Conservation (phyloP, 2,797 vertebrate species). For the Australoheros facetus region DNA sequence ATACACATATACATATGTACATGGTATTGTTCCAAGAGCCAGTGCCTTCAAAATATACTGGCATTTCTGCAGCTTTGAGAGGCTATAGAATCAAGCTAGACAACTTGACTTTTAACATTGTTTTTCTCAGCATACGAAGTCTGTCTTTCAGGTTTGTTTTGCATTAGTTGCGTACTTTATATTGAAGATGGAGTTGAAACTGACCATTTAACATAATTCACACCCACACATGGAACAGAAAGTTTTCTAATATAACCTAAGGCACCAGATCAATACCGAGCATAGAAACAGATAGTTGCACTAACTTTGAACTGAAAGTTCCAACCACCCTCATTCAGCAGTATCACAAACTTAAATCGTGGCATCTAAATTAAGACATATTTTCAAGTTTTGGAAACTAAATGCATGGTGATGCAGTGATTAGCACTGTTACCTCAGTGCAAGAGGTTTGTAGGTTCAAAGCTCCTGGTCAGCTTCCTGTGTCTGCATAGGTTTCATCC, state of each 20-base stretch:
- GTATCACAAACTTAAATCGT: not conserved
- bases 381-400: not conserved
- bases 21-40: not conserved
- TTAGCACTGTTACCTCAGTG: not conserved
- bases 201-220: not conserved
- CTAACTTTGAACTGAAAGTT: not conserved
- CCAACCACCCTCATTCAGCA: not conserved
- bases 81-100: not conserved
- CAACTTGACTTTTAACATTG: not conserved
- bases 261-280: conserved; percentile 18
- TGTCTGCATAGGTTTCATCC: not conserved
- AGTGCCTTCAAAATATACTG: not conserved
- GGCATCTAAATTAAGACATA: not conserved
- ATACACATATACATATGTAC: not conserved
- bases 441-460: not conserved
- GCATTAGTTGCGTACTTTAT: not conserved
- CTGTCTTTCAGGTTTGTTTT: not conserved
- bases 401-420: not conserved
- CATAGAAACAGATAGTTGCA: conserved; percentile 5
- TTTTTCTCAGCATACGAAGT: not conserved
- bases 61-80: not conserved
- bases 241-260: not conserved
- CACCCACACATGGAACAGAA: conserved; percentile 9
- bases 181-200: conserved; percentile 1
- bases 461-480: not conserved